These are phyloP conservation scores for Atrina japonica DNA, from an alignment of 2,888 invertebrate species.

Conservation along the genomic window DNA sequence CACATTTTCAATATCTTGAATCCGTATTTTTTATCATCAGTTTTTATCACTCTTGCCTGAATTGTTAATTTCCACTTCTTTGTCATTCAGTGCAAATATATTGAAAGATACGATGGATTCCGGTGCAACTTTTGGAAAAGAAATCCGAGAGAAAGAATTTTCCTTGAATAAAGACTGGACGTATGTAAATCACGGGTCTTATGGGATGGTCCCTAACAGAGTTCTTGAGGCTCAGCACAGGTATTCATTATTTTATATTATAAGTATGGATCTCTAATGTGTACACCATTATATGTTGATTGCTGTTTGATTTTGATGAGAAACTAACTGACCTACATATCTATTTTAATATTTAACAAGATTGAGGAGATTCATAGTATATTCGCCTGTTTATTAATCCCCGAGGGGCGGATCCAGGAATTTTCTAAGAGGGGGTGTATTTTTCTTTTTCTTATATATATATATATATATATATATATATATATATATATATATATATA, in stretches of 20 bases:
- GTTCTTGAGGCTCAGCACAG: slow-evolving; percentile 25
- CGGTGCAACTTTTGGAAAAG: slow-evolving; percentile 2
- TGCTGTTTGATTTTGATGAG: too few species aligned
- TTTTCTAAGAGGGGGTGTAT: too few species aligned
- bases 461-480: too few species aligned
- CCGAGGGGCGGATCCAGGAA: not conserved
- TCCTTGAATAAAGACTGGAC: not conserved
- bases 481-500: too few species aligned
- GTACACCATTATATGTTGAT: too few species aligned
- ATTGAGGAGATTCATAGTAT: too few species aligned
- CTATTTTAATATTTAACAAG: too few species aligned
- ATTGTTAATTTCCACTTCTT: not conserved
- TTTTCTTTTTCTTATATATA: too few species aligned
- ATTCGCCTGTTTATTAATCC: too few species aligned
- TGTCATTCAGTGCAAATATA: not conserved
- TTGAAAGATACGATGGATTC: too few species aligned
- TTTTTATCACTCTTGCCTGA: not conserved
- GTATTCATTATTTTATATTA: not conserved
- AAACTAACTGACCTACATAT: too few species aligned
- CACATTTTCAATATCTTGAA: not conserved
- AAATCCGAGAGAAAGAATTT: slow-evolving; percentile 23
- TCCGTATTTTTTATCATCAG: not conserved
- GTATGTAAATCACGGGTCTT: slow-evolving; percentile 20
- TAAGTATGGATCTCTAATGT: too few species aligned
- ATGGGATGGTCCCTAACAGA: slow-evolving; percentile 16